Evolutionary conservation across 23 tunicate species (phyloP), one percentile per base, ranked within the genome.

Genomic region (Clavelina lepadiformis): DNA sequence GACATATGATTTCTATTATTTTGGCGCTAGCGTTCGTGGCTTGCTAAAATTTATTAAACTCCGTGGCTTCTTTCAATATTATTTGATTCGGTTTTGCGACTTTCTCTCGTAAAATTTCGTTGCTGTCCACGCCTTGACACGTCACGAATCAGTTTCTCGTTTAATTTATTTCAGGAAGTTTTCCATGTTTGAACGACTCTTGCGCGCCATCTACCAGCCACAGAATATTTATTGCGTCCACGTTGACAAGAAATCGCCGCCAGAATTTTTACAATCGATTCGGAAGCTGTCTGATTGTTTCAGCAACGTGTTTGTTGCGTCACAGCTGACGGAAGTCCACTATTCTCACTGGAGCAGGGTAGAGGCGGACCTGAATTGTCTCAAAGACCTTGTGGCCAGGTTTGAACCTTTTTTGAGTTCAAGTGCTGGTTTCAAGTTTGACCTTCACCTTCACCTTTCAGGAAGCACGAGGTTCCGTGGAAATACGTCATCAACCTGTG

Each of bases 151-250:
- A n/a, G n/a, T n/a, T n/a, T 15, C 11, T 41, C 15, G 11, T 41
- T 41, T 41, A 11, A 41, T 35, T 69, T 8, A 7, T 56, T 49
- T 18, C 69, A 89, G 83, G 25, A 61, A 75, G 11, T 57, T 81
- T n/a, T 27, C 70, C 0, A 50, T 34, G 46, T 80, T 94, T 36
- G 99, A 94, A 58, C 75, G 82, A 0, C 61, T 94, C 1, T 76
- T 94, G 38, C 88, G 99, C 5, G 53, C 99, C 8, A 86, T 94
- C 35, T 94, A 94, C 53, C 89, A 71, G 5, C 99, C 99, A 13
- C 85, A 94, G 51, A 94, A 94, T 46, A 19, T 81, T 19, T 94
- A 94, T 41, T 94, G 99, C 66, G 64, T 94, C 45, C 99, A 94
- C 53, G 94, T 94, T 29, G 99, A 94, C 56, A 31, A 28, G 25